Conservation (phyloP, 2,113 vertebrate species). For the Poecile atricapillus region DNA sequence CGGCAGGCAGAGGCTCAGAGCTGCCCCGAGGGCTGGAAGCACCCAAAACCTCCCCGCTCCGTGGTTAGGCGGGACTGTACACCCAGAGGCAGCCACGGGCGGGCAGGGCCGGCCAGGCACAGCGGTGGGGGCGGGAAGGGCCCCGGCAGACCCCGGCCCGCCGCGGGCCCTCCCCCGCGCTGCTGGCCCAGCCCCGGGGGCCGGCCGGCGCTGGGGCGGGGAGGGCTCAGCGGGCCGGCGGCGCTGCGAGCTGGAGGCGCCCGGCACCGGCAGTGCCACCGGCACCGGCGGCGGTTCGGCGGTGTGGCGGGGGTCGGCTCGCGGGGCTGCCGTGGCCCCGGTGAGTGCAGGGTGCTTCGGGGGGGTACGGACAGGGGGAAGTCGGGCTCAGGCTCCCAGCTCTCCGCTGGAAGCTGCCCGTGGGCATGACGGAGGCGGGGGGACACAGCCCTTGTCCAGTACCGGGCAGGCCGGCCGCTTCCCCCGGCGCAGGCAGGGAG, state of each 20-base stretch:
- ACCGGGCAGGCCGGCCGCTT: neutral
- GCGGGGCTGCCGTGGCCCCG: neutral
- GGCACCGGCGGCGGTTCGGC: neutral
- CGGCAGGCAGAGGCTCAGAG: neutral
- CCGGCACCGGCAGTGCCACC: neutral
- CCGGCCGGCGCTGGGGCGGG: neutral
- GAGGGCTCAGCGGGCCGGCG: neutral
- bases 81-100: neutral
- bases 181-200: slow-evolving; percentile 10
- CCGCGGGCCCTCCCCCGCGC: neutral
- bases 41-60: neutral
- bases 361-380: neutral
- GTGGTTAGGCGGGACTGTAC: neutral
- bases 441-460: neutral
- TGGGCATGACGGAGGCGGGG: neutral
- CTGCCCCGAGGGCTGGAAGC: neutral
- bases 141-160: neutral
- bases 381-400: no score
- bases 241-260: neutral
- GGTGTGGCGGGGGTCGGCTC: neutral
- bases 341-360: neutral
- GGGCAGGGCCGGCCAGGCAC: neutral
- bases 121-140: neutral
- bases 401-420: neutral
- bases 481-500: no score